These are phyloP conservation scores for Melieria picta DNA, from an alignment of 2,888 invertebrate genomes.

Conservation along the genomic window DNA sequence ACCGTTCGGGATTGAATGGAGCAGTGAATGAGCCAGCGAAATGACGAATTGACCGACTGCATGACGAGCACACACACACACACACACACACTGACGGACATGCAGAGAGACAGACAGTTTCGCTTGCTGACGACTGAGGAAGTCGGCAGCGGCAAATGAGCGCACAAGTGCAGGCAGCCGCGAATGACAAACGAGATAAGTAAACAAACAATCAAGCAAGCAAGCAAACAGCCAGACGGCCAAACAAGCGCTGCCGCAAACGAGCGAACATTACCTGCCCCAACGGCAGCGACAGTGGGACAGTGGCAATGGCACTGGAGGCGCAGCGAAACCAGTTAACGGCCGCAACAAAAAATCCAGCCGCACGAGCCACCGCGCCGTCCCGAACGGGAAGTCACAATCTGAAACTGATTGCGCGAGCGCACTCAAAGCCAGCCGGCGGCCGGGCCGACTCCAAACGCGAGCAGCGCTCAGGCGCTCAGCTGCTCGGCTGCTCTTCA, in stretches of 20 bases:
- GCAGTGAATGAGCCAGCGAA: too few relatives aligned
- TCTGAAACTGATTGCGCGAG: not conserved
- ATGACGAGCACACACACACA: too few relatives aligned
- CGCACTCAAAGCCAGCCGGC: too few relatives aligned
- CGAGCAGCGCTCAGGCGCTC: too few relatives aligned
- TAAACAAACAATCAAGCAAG: slow-evolving; percentile 4
- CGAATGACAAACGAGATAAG: not conserved
- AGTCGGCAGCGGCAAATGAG: not conserved
- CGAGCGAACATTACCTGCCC: slow-evolving; percentile 37
- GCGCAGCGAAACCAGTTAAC: slow-evolving; percentile 29
- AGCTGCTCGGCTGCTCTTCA: not conserved
- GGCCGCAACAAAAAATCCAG: slow-evolving; percentile 13
- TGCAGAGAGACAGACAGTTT: not conserved
- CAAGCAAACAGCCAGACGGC: not conserved
- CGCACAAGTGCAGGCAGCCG: slow-evolving; percentile 8
- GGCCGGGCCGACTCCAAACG: too few relatives aligned
- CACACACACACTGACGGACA: not conserved
- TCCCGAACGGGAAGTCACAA: not conserved
- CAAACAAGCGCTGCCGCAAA: not conserved
- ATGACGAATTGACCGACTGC: too few relatives aligned
- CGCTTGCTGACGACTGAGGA: too few relatives aligned
- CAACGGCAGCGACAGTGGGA: slow-evolving; percentile 22
- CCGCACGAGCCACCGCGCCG: not conserved
- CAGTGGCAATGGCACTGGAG: not conserved
- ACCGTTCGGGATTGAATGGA: slow-evolving; percentile 7